Percentiles rank a stretch among this genome's conserved stretches.
Conservation (phyloP, 1,140 invertebrate species). For the Amyelois transitella region DNA sequence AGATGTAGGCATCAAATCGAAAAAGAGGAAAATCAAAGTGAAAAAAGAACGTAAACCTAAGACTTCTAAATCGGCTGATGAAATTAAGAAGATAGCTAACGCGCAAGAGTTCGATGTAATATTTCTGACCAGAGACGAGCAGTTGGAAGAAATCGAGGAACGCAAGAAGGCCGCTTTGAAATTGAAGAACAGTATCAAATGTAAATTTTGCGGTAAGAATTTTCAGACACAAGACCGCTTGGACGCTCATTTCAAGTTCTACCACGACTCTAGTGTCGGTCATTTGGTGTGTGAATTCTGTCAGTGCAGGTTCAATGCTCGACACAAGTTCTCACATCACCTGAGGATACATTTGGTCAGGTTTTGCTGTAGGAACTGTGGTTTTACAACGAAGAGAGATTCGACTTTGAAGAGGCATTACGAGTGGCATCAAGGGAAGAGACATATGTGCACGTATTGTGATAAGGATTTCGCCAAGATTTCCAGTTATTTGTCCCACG, state of each 20-base stretch:
- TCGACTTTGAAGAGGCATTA: conserved; percentile 12
- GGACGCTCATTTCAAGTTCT: conserved; percentile 12
- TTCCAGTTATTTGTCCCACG: conserved; percentile 14
- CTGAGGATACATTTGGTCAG: conserved; percentile 9
- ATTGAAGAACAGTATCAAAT: conserved; percentile 37
- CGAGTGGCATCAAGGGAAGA: conserved; percentile 7
- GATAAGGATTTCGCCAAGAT: conserved; percentile 11
- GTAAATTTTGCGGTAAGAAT: conserved; percentile 42
- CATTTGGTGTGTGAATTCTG: conserved; percentile 12
- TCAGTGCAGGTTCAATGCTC: conserved; percentile 10
- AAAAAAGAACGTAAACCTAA: neutral
- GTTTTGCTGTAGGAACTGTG: conserved; percentile 11
- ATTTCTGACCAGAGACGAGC: conserved; percentile 34
- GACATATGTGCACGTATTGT: conserved; percentile 7
- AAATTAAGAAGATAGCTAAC: neutral
- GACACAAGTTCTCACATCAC: conserved; percentile 4
- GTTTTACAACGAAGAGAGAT: conserved; percentile 6
- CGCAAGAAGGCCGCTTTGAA: neutral
- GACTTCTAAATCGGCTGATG: neutral
- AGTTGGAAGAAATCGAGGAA: conserved; percentile 36
- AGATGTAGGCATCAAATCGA: neutral
- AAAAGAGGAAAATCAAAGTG: neutral
- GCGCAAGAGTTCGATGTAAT: conserved; percentile 25
- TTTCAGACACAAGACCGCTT: conserved; percentile 39
- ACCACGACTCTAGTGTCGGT: conserved; percentile 1